Evolutionary conservation across 2,888 invertebrate species (phyloP).

Genomic region (Eilema sororculum): DNA sequence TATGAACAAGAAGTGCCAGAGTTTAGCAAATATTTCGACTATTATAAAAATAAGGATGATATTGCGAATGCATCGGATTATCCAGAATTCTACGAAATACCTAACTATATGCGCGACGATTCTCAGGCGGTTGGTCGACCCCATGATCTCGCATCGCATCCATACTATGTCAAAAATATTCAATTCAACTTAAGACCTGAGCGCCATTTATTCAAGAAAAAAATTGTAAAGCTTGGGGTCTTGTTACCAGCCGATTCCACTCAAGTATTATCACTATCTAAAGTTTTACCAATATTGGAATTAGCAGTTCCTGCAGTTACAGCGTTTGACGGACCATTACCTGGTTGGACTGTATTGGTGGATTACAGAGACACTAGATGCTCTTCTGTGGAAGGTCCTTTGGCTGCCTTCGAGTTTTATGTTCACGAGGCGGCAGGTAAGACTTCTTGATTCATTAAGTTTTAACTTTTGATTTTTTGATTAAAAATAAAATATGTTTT

Average conservation of each 20-base stretch:
- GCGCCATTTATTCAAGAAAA: conserved; percentile 73
- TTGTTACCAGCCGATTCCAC: conserved; percentile 88
- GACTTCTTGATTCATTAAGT: conserved; percentile 33
- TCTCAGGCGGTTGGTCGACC: conserved; percentile 72
- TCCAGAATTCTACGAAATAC: conserved; percentile 52
- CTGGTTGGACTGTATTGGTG: conserved; percentile 90
- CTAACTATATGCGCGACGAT: conserved; percentile 63
- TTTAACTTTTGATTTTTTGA: background rate
- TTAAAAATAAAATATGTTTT: background rate
- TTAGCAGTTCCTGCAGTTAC: conserved; percentile 89
- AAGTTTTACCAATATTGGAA: conserved; percentile 90
- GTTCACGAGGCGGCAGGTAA: conserved; percentile 89
- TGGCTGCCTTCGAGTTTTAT: conserved; percentile 93
- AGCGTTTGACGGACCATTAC: conserved; percentile 86
- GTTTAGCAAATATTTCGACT: conserved; percentile 69
- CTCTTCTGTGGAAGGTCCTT: conserved; percentile 92
- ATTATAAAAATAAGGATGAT: conserved; percentile 67
- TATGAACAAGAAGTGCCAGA: conserved; percentile 65
- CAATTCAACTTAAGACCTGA: conserved; percentile 76
- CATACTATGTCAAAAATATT: conserved; percentile 77
- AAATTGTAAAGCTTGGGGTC: conserved; percentile 88
- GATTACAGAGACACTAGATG: conserved; percentile 91
- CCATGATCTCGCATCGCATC: conserved; percentile 71
- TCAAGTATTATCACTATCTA: conserved; percentile 88
- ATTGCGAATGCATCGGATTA: conserved; percentile 63